phyloP scores from a whole-genome alignment of 1,140 invertebrate genomes.

The Drosophila micromelanica region DNA sequence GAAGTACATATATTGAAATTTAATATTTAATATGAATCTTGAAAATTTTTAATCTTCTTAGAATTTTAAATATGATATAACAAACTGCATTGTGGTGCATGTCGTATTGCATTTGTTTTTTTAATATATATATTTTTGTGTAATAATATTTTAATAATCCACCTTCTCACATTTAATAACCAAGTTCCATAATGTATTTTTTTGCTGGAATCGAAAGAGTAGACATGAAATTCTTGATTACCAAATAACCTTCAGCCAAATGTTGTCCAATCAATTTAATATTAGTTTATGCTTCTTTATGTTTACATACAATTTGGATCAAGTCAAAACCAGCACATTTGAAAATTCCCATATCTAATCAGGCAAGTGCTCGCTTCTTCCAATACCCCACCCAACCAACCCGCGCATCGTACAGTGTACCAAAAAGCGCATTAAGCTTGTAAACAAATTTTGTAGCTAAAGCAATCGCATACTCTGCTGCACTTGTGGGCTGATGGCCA shows the following conservation, averaged over 20 bases:
- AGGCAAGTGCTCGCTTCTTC: slow-evolving; percentile 18
- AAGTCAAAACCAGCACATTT: neutral
- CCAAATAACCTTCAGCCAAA: neutral
- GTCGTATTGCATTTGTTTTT: too few species aligned
- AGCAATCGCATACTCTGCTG: slow-evolving; percentile 7
- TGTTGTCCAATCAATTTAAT: neutral
- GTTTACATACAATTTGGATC: neutral
- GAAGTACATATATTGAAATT: too few species aligned
- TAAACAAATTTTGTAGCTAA: slow-evolving; percentile 3
- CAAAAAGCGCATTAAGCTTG: slow-evolving; percentile 1
- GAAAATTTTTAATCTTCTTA: too few species aligned
- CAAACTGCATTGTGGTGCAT: too few species aligned
- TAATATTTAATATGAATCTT: too few species aligned
- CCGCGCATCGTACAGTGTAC: slow-evolving; percentile 5
- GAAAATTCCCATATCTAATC: slow-evolving; percentile 34
- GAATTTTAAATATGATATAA: too few species aligned
- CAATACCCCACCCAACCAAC: too few species aligned
- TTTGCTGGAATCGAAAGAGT: neutral
- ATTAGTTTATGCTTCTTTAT: neutral
- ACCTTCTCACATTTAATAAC: too few species aligned
- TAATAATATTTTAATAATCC: too few species aligned
- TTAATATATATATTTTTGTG: too few species aligned
- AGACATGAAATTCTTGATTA: slow-evolving; percentile 2
- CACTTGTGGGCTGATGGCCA: slow-evolving; percentile 1
- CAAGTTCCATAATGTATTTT: too few species aligned